Conservation (phyloP, 2,888 invertebrate genomes). For the Tenthredo livida region DNA sequence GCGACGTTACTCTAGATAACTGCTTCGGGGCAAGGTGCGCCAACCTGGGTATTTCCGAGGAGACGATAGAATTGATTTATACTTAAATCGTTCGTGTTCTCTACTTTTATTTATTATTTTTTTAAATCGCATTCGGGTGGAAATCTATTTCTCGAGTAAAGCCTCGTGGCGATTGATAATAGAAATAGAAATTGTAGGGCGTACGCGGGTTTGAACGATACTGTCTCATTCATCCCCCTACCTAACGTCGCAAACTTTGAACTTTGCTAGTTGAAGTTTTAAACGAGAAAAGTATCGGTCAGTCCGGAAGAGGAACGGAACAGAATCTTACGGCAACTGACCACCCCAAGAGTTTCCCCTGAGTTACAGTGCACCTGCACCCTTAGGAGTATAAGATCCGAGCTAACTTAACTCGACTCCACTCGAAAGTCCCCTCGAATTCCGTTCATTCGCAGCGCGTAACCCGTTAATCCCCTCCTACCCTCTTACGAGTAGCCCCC, state of each 20-base stretch:
- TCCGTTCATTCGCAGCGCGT: conserved; percentile 66
- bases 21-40: conserved; percentile 48
- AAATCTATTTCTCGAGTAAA: conserved; percentile 1
- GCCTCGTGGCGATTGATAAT: neutral
- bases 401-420: conserved; percentile 48
- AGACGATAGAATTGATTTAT: conserved; percentile 49
- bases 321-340: conserved; percentile 23
- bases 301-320: neutral
- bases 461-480: conserved; percentile 64
- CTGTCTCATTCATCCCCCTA: conserved; percentile 5
- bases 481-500: conserved; percentile 49
- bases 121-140: neutral
- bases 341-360: conserved; percentile 35
- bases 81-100: conserved; percentile 44
- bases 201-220: neutral
- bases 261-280: conserved; percentile 33
- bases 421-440: conserved; percentile 60
- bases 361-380: conserved; percentile 47
- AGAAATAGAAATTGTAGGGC: neutral
- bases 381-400: conserved; percentile 33
- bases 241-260: neutral
- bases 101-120: neutral
- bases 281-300: conserved; percentile 42
- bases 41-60: conserved; percentile 37
- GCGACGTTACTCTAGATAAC: conserved; percentile 35